These are phyloP conservation scores for Poeciliopsis turneri DNA, from an alignment of 2,797 vertebrate species.

Conservation along the genomic window DNA sequence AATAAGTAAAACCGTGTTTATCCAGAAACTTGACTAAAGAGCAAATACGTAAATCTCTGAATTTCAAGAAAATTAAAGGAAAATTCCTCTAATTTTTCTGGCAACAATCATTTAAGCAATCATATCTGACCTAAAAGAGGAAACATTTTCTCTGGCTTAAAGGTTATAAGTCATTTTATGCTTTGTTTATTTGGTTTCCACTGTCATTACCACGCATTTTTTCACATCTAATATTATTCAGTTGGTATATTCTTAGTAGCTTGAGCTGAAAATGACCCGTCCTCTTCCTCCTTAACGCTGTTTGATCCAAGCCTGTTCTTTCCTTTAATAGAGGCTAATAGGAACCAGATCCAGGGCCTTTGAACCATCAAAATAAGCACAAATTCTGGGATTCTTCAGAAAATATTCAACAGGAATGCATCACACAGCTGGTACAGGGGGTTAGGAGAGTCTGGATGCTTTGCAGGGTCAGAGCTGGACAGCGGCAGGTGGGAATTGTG, in stretches of 20 bases:
- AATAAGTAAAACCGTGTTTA: no score
- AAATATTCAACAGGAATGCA: constrained; percentile 70
- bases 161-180: neutral
- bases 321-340: constrained; percentile 73
- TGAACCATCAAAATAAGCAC: constrained; percentile 72
- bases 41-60: neutral
- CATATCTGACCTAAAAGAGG: neutral
- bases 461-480: constrained; percentile 73
- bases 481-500: constrained; percentile 70
- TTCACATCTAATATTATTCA: constrained; percentile 31
- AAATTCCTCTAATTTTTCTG: neutral
- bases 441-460: constrained; percentile 51
- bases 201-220: constrained; percentile 17
- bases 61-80: neutral
- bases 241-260: constrained; percentile 32
- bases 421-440: constrained; percentile 75
- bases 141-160: neutral
- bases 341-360: constrained; percentile 74
- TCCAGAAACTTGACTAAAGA: neutral
- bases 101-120: neutral
- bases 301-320: constrained; percentile 68
- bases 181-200: constrained; percentile 10
- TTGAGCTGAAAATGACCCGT: constrained; percentile 23
- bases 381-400: constrained; percentile 77
- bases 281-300: constrained; percentile 11